These are phyloP conservation scores for Neuroscelio doddi DNA, from an alignment of 2,888 invertebrate genomes.

Conservation along the genomic window DNA sequence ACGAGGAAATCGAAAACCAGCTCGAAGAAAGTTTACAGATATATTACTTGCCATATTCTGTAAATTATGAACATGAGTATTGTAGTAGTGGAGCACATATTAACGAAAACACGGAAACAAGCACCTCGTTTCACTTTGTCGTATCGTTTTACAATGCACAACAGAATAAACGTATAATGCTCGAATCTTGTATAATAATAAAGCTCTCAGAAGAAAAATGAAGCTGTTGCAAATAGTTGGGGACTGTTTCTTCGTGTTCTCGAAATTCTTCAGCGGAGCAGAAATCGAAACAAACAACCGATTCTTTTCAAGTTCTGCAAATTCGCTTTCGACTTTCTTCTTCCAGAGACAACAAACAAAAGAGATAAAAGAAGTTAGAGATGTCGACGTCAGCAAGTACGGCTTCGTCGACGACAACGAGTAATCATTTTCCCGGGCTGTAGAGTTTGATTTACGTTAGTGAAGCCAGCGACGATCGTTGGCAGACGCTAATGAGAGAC, in stretches of 20 bases:
- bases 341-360: conserved; percentile 6
- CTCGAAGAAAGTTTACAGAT: conserved; percentile 34
- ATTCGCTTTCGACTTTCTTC: conserved; percentile 43
- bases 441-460: conserved; percentile 9
- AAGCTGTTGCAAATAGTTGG: too few species aligned
- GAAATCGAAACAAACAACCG: background rate
- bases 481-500: conserved; percentile 38
- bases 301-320: conserved; percentile 30
- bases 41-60: conserved; percentile 23
- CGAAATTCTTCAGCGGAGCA: too few species aligned
- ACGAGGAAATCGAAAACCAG: conserved; percentile 32
- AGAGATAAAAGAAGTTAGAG: conserved; percentile 7
- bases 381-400: conserved; percentile 8
- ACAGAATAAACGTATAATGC: too few species aligned
- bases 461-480: conserved; percentile 24
- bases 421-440: conserved; percentile 34
- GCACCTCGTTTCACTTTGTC: background rate
- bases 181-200: too few species aligned
- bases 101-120: background rate
- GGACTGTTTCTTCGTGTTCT: too few species aligned
- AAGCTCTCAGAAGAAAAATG: too few species aligned
- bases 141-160: background rate
- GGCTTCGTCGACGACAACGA: conserved; percentile 33
- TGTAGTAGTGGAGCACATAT: background rate
- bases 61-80: conserved; percentile 25